Percentiles rank a stretch among this genome's conserved stretches.
phyloP scores from a whole-genome alignment of 2,888 invertebrate species.

The Orthosia gracilis region DNA sequence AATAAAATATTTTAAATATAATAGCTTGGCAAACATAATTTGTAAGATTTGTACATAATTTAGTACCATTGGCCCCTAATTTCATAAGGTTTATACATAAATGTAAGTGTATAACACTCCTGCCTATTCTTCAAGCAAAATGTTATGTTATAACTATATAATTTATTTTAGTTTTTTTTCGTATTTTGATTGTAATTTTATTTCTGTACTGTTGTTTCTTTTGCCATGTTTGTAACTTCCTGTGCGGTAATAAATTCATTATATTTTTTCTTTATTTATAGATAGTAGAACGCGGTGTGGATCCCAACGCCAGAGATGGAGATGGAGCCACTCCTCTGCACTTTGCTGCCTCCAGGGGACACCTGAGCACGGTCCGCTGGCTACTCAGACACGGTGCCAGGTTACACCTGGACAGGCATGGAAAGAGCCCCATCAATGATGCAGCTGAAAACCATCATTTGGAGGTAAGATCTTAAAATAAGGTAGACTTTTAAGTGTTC shows the following conservation, averaged over 20 bases:
- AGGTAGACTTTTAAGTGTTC: not conserved
- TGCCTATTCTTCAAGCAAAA: not conserved
- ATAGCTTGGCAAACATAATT: no score
- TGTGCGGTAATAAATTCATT: no score
- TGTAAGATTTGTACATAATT: no score
- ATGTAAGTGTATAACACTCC: no score
- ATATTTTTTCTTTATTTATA: conserved; percentile 76
- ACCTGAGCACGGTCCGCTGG: conserved; percentile 95
- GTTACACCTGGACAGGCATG: conserved; percentile 95
- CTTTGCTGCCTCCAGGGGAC: conserved; percentile 96
- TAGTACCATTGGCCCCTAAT: no score
- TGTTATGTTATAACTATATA: not conserved
- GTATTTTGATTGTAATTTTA: no score
- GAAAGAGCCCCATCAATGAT: conserved; percentile 97
- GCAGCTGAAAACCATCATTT: conserved; percentile 97
- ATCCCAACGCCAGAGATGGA: conserved; percentile 96
- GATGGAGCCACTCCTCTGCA: conserved; percentile 97
- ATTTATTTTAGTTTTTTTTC: not conserved
- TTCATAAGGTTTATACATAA: no score
- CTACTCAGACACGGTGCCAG: conserved; percentile 95
- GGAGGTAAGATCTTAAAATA: conserved; percentile 91
- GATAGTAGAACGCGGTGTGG: conserved; percentile 96
- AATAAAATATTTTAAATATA: no score
- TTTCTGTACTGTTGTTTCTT: not conserved
- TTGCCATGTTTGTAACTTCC: no score